Base-by-base conservation (phyloP, 2,888 invertebrate genomes). In the Crocallis elinguaria region DNA sequence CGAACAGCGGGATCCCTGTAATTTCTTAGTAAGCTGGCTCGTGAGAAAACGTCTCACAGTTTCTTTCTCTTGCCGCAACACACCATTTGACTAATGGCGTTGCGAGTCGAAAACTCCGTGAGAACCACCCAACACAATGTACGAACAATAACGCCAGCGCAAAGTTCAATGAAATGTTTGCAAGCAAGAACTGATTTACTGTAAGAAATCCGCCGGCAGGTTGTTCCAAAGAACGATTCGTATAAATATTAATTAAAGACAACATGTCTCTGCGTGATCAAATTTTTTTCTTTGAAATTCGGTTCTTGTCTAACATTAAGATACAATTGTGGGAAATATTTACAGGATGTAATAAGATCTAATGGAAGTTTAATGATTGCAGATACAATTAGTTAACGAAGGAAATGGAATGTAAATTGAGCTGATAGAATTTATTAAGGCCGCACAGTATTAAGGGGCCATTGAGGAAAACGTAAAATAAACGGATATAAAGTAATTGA, bases 11-110 rank as follows among this genome's bases (percentile, higher is more conserved):
- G 81, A 68, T 65, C 64, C 66, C 61, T 62, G 58, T 66, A 59
- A 67, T 73, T 82, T 79, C 77, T 79, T 67, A 65, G 71, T 69
- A 69, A 71, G 66, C 64, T 49, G 60, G 49, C 65, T 69, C 79
- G 82, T 86, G 86, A 81, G 86, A 86, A 87, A 74, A 66, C 62
- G 66, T 79, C 77, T 69, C 77, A 78, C 76, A 68, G 69, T 77
- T 84, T 81, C 79, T 83, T 84, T 80, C 67, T 70, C 59, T 75
- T 70, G 75, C 67, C 67, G 69, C 73, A 71, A 75, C 69, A 72
- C 69, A 73, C 61, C 67, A 71, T 67, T 81, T 79, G 71, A 81
- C 66, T 79, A 79, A 82, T 78, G 67, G 66, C 66, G 64, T 67
- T 64, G 63, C 67, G 55, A 62, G 57, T 51, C 66, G 59, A 72